Conservation (phyloP, 2,113 vertebrate species). For the Speoplatyrhinus poulsoni region DNA sequence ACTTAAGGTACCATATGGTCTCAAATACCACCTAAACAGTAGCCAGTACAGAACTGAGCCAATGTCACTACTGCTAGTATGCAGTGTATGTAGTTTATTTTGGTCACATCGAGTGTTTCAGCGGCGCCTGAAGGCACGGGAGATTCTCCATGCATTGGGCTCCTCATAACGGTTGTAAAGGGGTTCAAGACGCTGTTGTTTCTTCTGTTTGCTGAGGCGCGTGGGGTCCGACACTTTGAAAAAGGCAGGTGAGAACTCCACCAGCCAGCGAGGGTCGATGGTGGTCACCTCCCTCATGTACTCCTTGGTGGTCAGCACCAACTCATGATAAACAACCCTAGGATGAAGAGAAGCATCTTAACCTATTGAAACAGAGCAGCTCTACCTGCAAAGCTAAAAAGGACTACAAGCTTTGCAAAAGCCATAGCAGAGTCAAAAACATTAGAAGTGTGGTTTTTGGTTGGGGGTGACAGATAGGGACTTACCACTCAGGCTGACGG, state of each 20-base stretch:
- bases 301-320: conserved; percentile 97
- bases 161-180: conserved; percentile 98
- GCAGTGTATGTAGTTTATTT: fast-evolving
- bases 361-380: background rate
- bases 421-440: too few relatives aligned
- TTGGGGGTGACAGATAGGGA: background rate
- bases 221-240: conserved; percentile 98
- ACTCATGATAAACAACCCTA: conserved; percentile 97
- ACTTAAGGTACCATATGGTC: too few relatives aligned
- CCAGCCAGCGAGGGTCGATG: conserved; percentile 96
- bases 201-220: conserved; percentile 98
- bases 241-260: conserved; percentile 95
- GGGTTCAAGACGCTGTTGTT: conserved; percentile 93
- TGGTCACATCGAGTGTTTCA: conserved; percentile 48
- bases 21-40: background rate
- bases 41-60: background rate
- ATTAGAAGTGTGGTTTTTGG: too few relatives aligned
- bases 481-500: conserved; percentile 95
- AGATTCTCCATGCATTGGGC: conserved; percentile 97
- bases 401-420: background rate
- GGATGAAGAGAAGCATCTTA: background rate
- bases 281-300: conserved; percentile 99
- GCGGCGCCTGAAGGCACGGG: conserved; percentile 89
- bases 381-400: too few relatives aligned
- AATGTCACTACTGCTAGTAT: background rate